Evolutionary conservation across 2,113 vertebrate species (phyloP), one percentile per base, ranked within the genome.

Genomic region (Rhagologus leucostigma): DNA sequence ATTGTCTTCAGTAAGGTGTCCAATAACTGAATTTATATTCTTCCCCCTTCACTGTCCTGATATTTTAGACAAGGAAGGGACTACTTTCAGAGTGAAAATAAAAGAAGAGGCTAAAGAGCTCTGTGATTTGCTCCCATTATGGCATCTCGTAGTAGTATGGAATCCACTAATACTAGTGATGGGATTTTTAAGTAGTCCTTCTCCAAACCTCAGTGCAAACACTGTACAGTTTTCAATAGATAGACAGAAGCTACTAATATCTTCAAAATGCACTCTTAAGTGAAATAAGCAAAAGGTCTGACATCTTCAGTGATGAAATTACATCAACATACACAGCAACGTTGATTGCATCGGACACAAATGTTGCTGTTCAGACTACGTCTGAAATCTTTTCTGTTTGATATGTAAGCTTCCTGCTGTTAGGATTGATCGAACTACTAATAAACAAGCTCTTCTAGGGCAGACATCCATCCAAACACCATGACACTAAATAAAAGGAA

Each of bases 341-440:
- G 56, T 18, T 87, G 62, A 87, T 2, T 63, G n/a, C 23, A 89
- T 3, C 33, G 24, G 44, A 42, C 44, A 52, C 24, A 84, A 82
- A 84, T 27, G 11, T 20, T 67, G 47, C 46, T 87, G 65, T 64
- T 85, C 65, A 87, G 62, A 79, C 39, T 71, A 79, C 16, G 84
- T 56, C 84, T 87, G 47, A 87, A 89, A 89, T 91, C 16, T 87
- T 81, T 89, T 69, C 89, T 91, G 57, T 79, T 94, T 95, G 56
- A 78, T 89, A 94, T 11, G 56, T 68, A 81, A 81, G 42, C 33
- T 87, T 95, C 90, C 49, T 29, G 41, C 64, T 82, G 35, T 24
- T 84, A 52, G 12, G 57, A 90, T 11, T 95, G 74, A 95, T 15
- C 52, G 56, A 90, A 84, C 14, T 16, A 33, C 49, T 64, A 95